Evolutionary conservation across 2,888 invertebrate species (phyloP), one percentile per base, ranked within the genome.

Genomic region (Hyposoter dolosus): DNA sequence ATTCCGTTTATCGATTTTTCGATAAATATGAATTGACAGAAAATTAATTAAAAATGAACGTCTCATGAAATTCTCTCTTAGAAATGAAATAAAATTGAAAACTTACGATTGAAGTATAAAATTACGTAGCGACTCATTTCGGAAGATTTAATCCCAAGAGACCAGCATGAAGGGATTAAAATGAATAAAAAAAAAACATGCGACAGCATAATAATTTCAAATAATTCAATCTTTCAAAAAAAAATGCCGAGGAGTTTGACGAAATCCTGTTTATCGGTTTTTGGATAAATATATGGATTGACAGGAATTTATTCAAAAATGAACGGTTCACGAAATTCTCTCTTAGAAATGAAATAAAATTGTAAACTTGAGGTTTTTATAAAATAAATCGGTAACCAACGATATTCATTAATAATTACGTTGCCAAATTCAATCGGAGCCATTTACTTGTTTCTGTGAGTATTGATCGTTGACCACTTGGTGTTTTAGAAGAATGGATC

Each of bases 401-500:
- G 19, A 19, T 23, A 56, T 12, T 23, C 23, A 23, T 23, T 23
- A 23, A 56, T 10, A 10, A 35, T 35, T 4, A 35, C 4, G 4
- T 60, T 15, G 15, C 5, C 6, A 28, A 6, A 28, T 60, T 28
- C 12, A 28, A 28, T 60, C 12, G 4, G 15, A 28, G 60, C 40
- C 3, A 63, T 71, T 60, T 7, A n/a, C 60, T 83, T 68, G n/a
- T 53, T 19, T 15, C 19, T 40, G 23, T 60, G 15, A 35, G 60
- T 75, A 60, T 28, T 69, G 47, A 69, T 72, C 47, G 50, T 50
- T 23, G 47, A 74, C 56, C n/a, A 40, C 43, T 53, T 43, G 56
- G 19, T 10, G 79, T 90, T 93, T 1, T 91, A 98, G 98, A 96
- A 96, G 94, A 98, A 98, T 92, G 96, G 95, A 35, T 96, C 97